Conservation (phyloP, 2,888 invertebrate species). For the Epiblema foenella region DNA sequence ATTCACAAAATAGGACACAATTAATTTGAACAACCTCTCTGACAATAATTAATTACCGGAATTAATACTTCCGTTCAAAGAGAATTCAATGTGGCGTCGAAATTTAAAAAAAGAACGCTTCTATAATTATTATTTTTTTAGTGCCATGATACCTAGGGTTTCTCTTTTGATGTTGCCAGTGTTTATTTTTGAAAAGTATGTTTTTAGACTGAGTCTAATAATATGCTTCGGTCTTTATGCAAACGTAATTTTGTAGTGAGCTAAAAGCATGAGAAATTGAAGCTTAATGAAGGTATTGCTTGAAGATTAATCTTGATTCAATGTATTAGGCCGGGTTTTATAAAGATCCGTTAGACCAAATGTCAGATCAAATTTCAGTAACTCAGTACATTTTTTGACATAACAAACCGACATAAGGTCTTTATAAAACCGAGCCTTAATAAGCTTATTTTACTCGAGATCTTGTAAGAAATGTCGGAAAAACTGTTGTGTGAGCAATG, state of each 20-base stretch:
- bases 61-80: slow-evolving; percentile 52
- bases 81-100: slow-evolving; percentile 53
- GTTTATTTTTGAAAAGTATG: slow-evolving; percentile 14
- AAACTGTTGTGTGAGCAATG: neutral
- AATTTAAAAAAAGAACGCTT: no score
- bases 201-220: slow-evolving; percentile 2
- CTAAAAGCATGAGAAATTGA: neutral
- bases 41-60: slow-evolving; percentile 56
- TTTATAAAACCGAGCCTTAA: no score
- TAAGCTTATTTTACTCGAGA: neutral
- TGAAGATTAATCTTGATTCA: neutral
- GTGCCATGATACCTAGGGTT: neutral
- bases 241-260: slow-evolving; percentile 9
- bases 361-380: no score
- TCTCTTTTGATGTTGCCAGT: slow-evolving; percentile 18
- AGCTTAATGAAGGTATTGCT: neutral
- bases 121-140: no score
- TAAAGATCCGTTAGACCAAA: no score
- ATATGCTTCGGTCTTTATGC: slow-evolving; percentile 3
- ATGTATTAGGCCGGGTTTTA: no score
- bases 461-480: neutral
- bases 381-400: no score
- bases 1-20: slow-evolving; percentile 48
- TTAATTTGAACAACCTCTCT: slow-evolving; percentile 50
- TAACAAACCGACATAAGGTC: no score